Evolutionary conservation across 1,140 invertebrate genomes (phyloP).

Genomic region (Aphis gossypii): DNA sequence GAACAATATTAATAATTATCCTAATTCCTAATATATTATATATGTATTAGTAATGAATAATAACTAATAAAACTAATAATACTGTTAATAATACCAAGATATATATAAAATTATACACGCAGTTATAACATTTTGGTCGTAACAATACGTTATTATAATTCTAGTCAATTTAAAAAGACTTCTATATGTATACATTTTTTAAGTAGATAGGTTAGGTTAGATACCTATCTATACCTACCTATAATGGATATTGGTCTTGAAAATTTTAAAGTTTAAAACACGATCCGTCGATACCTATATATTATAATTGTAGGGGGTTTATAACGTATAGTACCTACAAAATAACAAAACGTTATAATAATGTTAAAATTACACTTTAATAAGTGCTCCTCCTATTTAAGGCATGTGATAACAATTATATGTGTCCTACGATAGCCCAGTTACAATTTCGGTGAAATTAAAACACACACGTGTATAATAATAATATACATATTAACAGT

Average conservation of each 20-base stretch:
- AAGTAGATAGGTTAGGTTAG: too few species aligned
- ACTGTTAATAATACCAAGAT: too few species aligned
- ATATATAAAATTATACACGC: too few species aligned
- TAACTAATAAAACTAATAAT: too few species aligned
- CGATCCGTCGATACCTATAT: neutral
- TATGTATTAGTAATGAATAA: too few species aligned
- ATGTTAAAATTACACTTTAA: constrained; percentile 1
- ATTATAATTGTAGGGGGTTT: neutral
- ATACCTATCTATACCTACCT: too few species aligned
- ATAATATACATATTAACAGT: neutral
- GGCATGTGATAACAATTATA: neutral
- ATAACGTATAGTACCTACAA: neutral
- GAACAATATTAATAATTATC: too few species aligned
- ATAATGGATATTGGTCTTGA: neutral
- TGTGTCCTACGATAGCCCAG: neutral
- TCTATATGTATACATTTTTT: too few species aligned
- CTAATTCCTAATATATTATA: too few species aligned
- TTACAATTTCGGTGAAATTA: neutral
- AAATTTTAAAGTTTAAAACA: neutral
- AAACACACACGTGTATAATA: neutral
- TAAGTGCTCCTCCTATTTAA: neutral
- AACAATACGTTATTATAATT: too few species aligned
- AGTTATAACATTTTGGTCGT: too few species aligned
- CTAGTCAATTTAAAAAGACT: too few species aligned
- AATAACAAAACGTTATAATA: neutral